These are phyloP conservation scores for Prietella phreatophila DNA, from an alignment of 2,113 vertebrate genomes.

Conservation along the genomic window DNA sequence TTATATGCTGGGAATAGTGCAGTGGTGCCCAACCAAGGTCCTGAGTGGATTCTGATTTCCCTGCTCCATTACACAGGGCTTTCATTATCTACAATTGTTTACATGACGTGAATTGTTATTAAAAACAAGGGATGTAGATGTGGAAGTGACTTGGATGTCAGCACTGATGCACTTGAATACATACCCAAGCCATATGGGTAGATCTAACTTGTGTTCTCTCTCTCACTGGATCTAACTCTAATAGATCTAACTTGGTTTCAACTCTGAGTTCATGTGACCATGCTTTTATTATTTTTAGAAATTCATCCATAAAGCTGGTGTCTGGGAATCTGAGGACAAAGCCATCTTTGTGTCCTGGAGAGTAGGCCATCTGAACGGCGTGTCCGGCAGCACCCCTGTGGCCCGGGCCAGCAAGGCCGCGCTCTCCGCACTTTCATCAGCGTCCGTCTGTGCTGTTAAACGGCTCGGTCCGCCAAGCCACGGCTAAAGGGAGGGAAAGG, in stretches of 20 bases:
- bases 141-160: not conserved
- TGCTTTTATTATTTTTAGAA: not conserved
- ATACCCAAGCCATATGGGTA: not conserved
- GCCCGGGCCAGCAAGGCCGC: not conserved
- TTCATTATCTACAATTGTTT: not conserved
- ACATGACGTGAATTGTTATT: not conserved
- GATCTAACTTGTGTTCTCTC: no score
- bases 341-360: conserved; percentile 24
- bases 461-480: conserved; percentile 25
- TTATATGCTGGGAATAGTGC: not conserved
- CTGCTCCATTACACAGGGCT: not conserved
- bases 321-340: not conserved
- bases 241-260: not conserved
- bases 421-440: conserved; percentile 47
- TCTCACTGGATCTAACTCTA: no score
- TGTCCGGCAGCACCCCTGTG: conserved; percentile 21
- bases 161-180: not conserved
- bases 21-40: not conserved
- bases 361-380: conserved; percentile 32
- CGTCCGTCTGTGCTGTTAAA: conserved; percentile 48
- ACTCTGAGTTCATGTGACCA: not conserved
- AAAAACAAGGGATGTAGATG: not conserved
- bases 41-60: not conserved
- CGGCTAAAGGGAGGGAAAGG: conserved; percentile 27
- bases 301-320: not conserved